These are phyloP conservation scores for Adelphocoris suturalis DNA, from an alignment of 2,888 invertebrate species.

Conservation along the genomic window DNA sequence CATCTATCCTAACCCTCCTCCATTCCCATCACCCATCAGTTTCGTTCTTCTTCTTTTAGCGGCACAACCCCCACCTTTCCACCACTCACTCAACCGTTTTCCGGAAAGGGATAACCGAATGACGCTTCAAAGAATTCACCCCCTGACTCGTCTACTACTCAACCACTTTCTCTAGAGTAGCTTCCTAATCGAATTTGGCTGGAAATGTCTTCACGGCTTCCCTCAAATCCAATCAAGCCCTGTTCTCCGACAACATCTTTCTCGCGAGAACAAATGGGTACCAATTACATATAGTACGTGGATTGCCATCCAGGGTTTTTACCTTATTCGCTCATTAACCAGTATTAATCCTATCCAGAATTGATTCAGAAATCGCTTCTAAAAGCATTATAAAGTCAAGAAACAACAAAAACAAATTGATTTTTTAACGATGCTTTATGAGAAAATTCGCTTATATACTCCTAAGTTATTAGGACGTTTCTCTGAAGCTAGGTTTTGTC, in stretches of 20 bases:
- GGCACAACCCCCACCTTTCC: neutral
- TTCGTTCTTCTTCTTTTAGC: neutral
- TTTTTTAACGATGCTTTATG: no score
- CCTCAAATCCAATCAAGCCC: slow-evolving; percentile 62
- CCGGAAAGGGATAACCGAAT: slow-evolving; percentile 39
- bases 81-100: neutral
- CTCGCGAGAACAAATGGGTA: slow-evolving; percentile 47
- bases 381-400: no score
- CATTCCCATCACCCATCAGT: neutral
- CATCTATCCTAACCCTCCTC: neutral
- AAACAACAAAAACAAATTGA: no score
- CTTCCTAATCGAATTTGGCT: slow-evolving; percentile 60
- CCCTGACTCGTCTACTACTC: neutral
- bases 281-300: slow-evolving; percentile 43
- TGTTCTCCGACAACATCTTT: slow-evolving; percentile 44
- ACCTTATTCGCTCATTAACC: slow-evolving; percentile 5
- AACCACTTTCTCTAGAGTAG: slow-evolving; percentile 55
- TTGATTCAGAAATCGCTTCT: no score
- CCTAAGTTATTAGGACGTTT: no score
- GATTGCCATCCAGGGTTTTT: neutral
- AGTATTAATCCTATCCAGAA: no score
- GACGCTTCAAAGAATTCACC: slow-evolving; percentile 32
- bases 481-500: no score
- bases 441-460: no score
- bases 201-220: slow-evolving; percentile 63